These are phyloP conservation scores for Papilio protenor DNA, from an alignment of 2,888 invertebrate genomes.

Conservation along the genomic window DNA sequence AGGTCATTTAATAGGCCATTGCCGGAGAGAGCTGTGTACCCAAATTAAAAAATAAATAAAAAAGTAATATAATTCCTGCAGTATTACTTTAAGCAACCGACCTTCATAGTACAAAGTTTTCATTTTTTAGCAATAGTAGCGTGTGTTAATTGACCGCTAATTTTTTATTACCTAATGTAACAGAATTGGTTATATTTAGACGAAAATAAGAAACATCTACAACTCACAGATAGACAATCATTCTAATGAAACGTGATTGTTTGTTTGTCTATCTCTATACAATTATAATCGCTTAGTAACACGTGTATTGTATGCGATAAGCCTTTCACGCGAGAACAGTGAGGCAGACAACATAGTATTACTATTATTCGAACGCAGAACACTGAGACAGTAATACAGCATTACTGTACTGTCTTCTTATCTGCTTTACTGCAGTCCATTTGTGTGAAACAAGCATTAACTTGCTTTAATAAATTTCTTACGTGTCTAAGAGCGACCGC, in stretches of 20 bases:
- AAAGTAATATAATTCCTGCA: neutral
- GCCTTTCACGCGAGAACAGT: neutral
- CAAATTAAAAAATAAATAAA: neutral
- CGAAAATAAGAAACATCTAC: neutral
- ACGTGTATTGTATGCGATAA: neutral
- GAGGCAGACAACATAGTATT: neutral
- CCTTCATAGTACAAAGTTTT: conserved; percentile 22
- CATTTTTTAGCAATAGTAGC: conserved; percentile 22
- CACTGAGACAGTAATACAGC: neutral
- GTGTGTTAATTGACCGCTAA: conserved; percentile 5
- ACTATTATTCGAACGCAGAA: neutral
- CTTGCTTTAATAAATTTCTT: neutral
- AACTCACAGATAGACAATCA: neutral
- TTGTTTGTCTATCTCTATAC: neutral
- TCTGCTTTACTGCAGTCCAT: neutral
- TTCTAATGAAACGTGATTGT: neutral
- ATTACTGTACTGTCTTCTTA: neutral
- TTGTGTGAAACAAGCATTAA: neutral
- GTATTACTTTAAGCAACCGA: conserved; percentile 20
- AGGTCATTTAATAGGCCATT: conserved; percentile 1
- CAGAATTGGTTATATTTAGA: neutral
- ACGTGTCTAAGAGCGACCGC: neutral
- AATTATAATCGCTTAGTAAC: neutral
- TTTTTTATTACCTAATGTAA: conserved; percentile 8
- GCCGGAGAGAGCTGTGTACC: conserved; percentile 9